Conservation (phyloP, 1,140 invertebrate genomes). For the Uloborus diversus region DNA sequence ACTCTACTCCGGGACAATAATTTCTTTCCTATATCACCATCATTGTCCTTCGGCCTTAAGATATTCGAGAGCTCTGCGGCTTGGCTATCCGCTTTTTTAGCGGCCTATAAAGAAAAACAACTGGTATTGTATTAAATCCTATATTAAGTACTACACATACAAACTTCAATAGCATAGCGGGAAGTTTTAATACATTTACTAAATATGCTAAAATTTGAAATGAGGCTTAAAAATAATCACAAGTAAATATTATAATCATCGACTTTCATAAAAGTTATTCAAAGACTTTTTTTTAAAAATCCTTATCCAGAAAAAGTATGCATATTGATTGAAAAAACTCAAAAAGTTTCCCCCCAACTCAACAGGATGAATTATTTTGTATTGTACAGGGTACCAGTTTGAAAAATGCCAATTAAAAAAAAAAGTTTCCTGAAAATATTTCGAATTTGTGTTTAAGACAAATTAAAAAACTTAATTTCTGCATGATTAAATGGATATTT, state of each 20-base stretch:
- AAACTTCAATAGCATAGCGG: too few species aligned
- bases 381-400: too few species aligned
- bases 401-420: too few species aligned
- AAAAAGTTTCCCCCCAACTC: too few species aligned
- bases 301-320: neutral
- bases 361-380: too few species aligned
- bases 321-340: neutral
- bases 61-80: slow-evolving; percentile 46
- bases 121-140: too few species aligned
- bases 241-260: neutral
- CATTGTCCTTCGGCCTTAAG: slow-evolving; percentile 32
- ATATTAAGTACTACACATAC: too few species aligned
- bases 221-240: neutral
- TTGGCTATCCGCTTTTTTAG: slow-evolving; percentile 50
- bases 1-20: slow-evolving; percentile 41
- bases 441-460: too few species aligned
- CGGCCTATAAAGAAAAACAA: slow-evolving; percentile 18
- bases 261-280: neutral
- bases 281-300: neutral
- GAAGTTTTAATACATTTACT: too few species aligned
- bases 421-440: too few species aligned
- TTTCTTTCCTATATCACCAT: slow-evolving; percentile 31
- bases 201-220: neutral
- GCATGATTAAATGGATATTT: too few species aligned
- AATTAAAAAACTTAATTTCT: too few species aligned